Evolutionary conservation across 2,888 invertebrate species (phyloP), one percentile per base, ranked within the genome.

Genomic region (Auanema freiburgensis): DNA sequence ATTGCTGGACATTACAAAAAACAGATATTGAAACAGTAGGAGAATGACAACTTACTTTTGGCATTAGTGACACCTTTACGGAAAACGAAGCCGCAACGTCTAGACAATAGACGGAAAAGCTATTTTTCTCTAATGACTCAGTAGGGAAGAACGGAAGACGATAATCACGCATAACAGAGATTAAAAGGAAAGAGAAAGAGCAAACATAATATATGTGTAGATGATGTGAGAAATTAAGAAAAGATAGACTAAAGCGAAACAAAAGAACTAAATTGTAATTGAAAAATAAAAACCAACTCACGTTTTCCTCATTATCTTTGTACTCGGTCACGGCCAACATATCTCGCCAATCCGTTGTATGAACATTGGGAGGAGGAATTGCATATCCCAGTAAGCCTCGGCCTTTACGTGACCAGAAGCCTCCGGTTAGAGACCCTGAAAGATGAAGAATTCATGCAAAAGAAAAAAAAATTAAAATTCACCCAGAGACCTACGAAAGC

Each of bases 321-420:
- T 59, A 56, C 57, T 71, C 71, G 42, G 69, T 67, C 21, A 73
- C 67, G 4, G 67, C 63, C 59, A 72, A 18, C 74, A 74, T 74
- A 57, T 74, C 74, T 42, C 61, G 65, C 74, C 74, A 74, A 59
- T 74, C 74, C 33, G 50, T 59, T 33, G 70, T 60, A 46, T 74
- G 74, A 14, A 70, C 66, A 65, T 74, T 74, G 21, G 69, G 71
- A n/a, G 72, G 72, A 18, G 74, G 72, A 33, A 70, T 72, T 10
- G 70, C 69, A 41, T 69, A 69, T 33, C 73, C 73, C n/a, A 71
- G 56, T 14, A 73, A 67, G 25, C 62, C 60, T 21, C 68, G 66
- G 12, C 69, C 69, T 43, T 69, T 71, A n/a, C 70, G 57, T 11
- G 70, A 70, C 40, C 63, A 69, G 33, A 65, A 60, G 8, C 71